phyloP scores from a whole-genome alignment of 2,113 vertebrate species.

The Cariama cristata region DNA sequence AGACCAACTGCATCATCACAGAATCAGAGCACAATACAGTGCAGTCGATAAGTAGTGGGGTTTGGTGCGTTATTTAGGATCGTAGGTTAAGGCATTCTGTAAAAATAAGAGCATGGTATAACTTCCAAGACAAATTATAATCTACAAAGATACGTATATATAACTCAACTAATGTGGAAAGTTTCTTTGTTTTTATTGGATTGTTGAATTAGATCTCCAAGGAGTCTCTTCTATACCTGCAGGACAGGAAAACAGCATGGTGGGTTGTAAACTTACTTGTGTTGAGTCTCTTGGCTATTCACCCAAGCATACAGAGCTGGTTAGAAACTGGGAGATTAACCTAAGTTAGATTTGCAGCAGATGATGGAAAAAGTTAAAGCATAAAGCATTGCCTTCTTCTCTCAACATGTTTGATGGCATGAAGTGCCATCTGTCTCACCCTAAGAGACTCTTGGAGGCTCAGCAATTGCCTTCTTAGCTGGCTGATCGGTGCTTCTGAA shows the following conservation, averaged over 20 bases:
- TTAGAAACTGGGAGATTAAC: background rate
- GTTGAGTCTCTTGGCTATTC: background rate
- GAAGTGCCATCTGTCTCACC: background rate
- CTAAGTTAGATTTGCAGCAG: background rate
- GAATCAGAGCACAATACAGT: background rate
- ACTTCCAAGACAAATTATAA: background rate
- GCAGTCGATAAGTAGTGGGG: fast-evolving
- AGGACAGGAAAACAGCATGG: background rate
- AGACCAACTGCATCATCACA: background rate
- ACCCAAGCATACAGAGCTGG: background rate
- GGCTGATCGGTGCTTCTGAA: background rate
- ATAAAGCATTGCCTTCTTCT: background rate
- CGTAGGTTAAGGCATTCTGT: background rate
- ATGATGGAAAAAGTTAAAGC: background rate
- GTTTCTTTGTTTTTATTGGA: background rate
- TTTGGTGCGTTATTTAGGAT: background rate
- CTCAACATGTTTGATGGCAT: fast-evolving
- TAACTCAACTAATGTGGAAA: background rate
- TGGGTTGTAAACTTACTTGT: background rate
- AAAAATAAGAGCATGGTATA: background rate
- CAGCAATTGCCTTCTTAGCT: background rate
- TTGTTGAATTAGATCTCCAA: background rate
- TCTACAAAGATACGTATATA: background rate
- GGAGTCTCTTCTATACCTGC: background rate
- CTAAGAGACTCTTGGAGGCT: background rate